Evolutionary conservation across 1,140 invertebrate genomes (phyloP).

Genomic region (Drosophila chauvacae): DNA sequence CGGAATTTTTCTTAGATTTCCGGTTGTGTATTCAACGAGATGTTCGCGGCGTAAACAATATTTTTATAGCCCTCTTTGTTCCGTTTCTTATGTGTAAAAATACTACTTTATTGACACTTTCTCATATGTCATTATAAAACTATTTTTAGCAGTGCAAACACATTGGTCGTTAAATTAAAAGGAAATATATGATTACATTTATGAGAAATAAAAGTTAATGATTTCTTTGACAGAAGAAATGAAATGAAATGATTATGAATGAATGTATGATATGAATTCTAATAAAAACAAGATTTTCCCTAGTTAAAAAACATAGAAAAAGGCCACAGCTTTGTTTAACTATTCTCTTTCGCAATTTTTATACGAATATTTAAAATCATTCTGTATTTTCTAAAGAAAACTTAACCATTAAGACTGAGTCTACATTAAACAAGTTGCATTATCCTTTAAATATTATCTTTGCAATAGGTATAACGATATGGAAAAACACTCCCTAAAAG

Average conservation of each 20-base stretch:
- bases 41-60: not conserved
- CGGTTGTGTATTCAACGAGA: not conserved
- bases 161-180: not conserved
- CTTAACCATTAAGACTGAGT: not conserved
- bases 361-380: not conserved
- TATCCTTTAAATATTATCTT: not conserved
- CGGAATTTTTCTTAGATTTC: not conserved
- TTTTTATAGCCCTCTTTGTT: not conserved
- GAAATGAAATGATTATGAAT: not conserved
- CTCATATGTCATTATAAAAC: not conserved
- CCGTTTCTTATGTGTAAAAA: not conserved
- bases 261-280: not conserved
- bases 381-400: not conserved
- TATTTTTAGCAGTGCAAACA: slow-evolving; percentile 1
- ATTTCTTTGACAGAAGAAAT: not conserved
- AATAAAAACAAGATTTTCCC: not conserved
- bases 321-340: not conserved
- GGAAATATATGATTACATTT: not conserved
- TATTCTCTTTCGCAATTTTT: not conserved
- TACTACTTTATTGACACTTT: not conserved
- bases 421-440: not conserved
- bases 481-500: too few species aligned
- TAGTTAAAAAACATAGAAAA: not conserved
- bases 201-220: not conserved
- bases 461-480: too few species aligned